Conservation (phyloP, 2,888 invertebrate genomes). For the Cataglyphis altisquamis region DNA sequence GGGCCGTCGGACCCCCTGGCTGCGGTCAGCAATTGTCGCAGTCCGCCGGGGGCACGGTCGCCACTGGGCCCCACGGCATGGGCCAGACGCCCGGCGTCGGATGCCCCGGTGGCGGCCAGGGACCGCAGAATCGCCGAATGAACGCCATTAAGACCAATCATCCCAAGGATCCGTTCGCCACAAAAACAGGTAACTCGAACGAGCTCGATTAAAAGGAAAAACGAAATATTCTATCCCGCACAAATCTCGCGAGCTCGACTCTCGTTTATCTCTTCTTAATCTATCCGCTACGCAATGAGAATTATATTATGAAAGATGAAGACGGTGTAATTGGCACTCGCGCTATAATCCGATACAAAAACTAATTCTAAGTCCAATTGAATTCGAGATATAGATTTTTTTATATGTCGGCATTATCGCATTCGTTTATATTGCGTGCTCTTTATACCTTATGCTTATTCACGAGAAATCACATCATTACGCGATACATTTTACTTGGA, state of each 20-base stretch:
- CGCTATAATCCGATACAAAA: background rate
- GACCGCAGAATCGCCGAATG: constrained; percentile 91
- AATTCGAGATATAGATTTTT: constrained; percentile 2
- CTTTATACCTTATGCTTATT: constrained; percentile 1
- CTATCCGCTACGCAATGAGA: background rate
- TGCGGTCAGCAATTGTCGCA: constrained; percentile 75
- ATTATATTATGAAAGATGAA: background rate
- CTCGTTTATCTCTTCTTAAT: constrained; percentile 21
- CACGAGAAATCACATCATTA: constrained; percentile 18
- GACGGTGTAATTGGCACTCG: background rate
- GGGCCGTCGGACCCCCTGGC: constrained; percentile 77
- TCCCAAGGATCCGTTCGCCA: constrained; percentile 93
- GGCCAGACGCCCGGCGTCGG: constrained; percentile 70
- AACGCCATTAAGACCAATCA: constrained; percentile 96
- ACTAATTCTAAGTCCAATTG: background rate
- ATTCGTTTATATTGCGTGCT: background rate
- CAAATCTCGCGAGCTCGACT: constrained; percentile 46
- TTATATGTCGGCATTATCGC: background rate
- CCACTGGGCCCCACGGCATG: constrained; percentile 59
- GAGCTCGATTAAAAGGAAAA: background rate
- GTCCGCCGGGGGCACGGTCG: constrained; percentile 57
- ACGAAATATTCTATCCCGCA: background rate
- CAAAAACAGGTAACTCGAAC: constrained; percentile 91
- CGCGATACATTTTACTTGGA: constrained; percentile 28
- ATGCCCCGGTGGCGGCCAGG: constrained; percentile 81